A percentile compares a stretch with the other conserved stretches of the same genome.
Evolutionary conservation across 1,140 invertebrate genomes (phyloP).

Genomic region (Galendromus occidentalis): DNA sequence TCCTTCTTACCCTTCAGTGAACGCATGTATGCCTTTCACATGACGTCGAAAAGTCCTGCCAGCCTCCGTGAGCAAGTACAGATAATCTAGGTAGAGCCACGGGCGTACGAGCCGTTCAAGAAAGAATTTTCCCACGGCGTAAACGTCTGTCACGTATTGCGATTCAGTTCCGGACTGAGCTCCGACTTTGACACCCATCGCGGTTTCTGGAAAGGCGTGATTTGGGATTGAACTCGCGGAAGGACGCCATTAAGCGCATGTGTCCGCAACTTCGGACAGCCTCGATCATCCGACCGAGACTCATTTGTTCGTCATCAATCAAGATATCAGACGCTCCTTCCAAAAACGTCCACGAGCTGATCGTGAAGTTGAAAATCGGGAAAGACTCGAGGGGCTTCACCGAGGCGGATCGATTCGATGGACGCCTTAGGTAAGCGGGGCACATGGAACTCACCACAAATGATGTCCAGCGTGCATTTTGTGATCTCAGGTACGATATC

Average conservation of each 20-base stretch:
- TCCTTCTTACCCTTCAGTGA: conserved; percentile 6
- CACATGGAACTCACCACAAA: conserved; percentile 32
- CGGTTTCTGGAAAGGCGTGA: conserved; percentile 52
- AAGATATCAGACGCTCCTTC: too few species aligned
- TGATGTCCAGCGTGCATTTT: conserved; percentile 37
- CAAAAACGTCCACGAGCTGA: too few species aligned
- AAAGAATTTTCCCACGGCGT: conserved; percentile 19
- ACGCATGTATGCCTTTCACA: background rate
- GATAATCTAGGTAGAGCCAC: background rate
- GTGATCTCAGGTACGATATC: conserved; percentile 35
- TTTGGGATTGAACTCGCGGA: too few species aligned
- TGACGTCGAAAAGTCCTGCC: background rate
- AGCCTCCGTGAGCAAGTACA: background rate
- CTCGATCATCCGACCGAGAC: too few species aligned
- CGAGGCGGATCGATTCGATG: too few species aligned
- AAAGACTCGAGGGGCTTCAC: too few species aligned
- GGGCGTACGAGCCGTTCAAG: background rate
- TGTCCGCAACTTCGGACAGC: too few species aligned
- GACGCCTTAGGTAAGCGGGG: too few species aligned
- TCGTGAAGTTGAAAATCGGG: too few species aligned
- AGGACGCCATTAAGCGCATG: too few species aligned
- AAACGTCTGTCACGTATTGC: conserved; percentile 50
- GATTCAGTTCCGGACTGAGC: conserved; percentile 43
- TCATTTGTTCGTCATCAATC: too few species aligned
- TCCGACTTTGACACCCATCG: conserved; percentile 50